Base-by-base conservation (phyloP, 2,113 vertebrate species). In the Hymenochirus boettgeri region DNA sequence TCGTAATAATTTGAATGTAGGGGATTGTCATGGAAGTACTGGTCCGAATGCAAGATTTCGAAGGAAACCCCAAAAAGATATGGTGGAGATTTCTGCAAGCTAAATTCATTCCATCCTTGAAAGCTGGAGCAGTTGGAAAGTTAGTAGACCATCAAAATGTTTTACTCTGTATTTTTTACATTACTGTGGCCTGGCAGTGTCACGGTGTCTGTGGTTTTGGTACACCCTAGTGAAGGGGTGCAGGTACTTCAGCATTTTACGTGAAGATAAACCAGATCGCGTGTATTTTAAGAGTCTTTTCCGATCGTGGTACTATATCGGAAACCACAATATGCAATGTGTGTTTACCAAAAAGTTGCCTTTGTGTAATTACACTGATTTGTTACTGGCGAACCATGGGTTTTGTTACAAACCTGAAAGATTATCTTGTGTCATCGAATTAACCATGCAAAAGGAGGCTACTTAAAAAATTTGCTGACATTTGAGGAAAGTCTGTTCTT, bases 401-500 rank as follows among this genome's bases (percentile, higher is more conserved):
- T 97, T 93, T 85, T 99, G 95, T 76, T 95, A 94, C 63, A 98
- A 94, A 62, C 96, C 96, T 5, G 90, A 90, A 71, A 85, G 89
- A 70, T 86, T 99, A 25, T 75, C 88, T 61, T 99, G 95, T 72
- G 88, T 91, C 74, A 91, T 72, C 85, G 95, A 56, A 84, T 96
- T 73, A 95, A 85, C 79, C 95, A 99, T 37, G 88, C 84, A 66
- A 96, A 94, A 79, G 94, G 92, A 2, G 94, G 93, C 18, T 95
- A 93, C 70, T 77, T 89, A 33, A 94, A 93, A 75, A 83, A 88
- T 62, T 87, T 99, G 39, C 79, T 97, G n/a, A 91, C 86, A 2
- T 76, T 75, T n/a, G 80, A 89, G 2, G 93, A 98, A 70, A 86
- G 81, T 2, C 72, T 88, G 56, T 88, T 95, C 72, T 96, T 99